Evolutionary conservation across 2,888 invertebrate genomes (phyloP), one percentile per base, ranked within the genome.

Genomic region (Brassicogethes aeneus): DNA sequence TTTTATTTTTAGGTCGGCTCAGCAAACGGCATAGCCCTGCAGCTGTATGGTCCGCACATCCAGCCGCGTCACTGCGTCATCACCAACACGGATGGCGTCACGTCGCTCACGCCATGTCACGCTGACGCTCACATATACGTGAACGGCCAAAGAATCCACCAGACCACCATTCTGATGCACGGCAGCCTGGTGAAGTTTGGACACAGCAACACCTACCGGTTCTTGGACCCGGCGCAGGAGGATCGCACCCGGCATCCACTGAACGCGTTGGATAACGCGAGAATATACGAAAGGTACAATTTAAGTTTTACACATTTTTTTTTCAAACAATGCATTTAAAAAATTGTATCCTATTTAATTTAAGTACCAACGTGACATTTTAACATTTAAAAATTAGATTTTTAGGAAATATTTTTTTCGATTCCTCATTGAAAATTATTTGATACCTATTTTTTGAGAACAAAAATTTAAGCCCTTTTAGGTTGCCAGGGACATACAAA

Each of bases 41-140:
- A 86, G 62, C 73, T 89, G 44, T 86, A 85, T 63, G 94, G 93
- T 10, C 88, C 92, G 15, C 90, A 91, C 55, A 89, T 96, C 52
- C 90, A 90, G 72, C 83, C 95, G 8, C 78, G 93, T 40, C 97
- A 97, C 69, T 96, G 96, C 70, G 89, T 95, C 56, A 85, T 97
- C 54, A 89, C 94, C 39, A 81, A 82, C 61, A 81, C 90, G 42
- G 87, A 89, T 50, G 92, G 93, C 37, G 87, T 95, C 44, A 94
- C 93, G 52, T 86, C 88, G 2, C 81, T 96, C 33, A 96, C 96
- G 16, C 96, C 97, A 5, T 82, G 91, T 57, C 90, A 90, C 61
- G 76, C 89, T 16, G 93, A 94, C 67, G 93, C 96, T 8, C 86
- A 93, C 62, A 92, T 93, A 17, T 93, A 89, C 68, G 90, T 97